phyloP scores from a whole-genome alignment of 2,113 vertebrate genomes.

The Ceratotherium simum region DNA sequence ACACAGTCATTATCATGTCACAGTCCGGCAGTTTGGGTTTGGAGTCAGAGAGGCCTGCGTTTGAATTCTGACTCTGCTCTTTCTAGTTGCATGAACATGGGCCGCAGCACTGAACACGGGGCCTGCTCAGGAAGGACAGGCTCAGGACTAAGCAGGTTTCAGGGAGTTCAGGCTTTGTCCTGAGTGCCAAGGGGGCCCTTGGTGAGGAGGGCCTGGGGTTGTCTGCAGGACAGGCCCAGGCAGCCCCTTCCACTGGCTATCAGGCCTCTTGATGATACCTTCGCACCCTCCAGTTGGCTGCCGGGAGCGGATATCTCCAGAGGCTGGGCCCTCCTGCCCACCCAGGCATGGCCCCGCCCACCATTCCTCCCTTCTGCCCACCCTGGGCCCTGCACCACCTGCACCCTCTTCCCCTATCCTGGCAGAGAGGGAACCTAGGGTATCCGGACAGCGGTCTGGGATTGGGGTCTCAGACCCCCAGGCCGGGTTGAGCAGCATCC shows the following conservation, averaged over 20 bases:
- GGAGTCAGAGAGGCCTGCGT: neutral
- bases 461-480: neutral
- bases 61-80: neutral
- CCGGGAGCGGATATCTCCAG: neutral
- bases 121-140: neutral
- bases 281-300: neutral
- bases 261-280: neutral
- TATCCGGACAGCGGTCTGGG: neutral
- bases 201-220: neutral
- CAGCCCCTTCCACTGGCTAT: neutral
- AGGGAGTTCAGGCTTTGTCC: neutral
- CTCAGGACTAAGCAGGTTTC: too few relatives aligned
- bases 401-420: neutral
- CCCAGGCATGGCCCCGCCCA: neutral
- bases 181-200: too few relatives aligned
- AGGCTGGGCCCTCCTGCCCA: neutral
- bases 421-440: neutral
- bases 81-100: too few relatives aligned
- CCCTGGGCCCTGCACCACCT: neutral
- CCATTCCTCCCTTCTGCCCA: neutral
- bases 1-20: too few relatives aligned
- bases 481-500: neutral
- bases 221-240: neutral
- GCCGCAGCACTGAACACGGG: accelerated
- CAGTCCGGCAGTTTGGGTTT: too few relatives aligned